A percentile compares a stretch with the other conserved stretches of the same genome.
phyloP scores from a whole-genome alignment of 2,113 vertebrate species.

The Etheostoma cragini region DNA sequence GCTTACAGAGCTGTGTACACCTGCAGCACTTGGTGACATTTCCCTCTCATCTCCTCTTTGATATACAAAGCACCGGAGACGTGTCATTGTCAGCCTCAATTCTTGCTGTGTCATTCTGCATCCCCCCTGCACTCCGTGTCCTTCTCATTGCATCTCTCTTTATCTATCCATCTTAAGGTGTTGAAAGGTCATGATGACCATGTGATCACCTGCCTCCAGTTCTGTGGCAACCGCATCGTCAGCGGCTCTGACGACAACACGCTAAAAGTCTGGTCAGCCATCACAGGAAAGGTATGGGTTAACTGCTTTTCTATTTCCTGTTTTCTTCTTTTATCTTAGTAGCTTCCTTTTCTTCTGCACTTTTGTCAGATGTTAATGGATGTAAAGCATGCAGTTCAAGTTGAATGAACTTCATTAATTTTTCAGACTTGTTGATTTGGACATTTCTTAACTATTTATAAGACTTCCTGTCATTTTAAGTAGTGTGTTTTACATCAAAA shows the following conservation, averaged over 20 bases:
- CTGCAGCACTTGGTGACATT: constrained; percentile 61
- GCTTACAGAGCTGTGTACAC: constrained; percentile 46
- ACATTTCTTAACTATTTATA: not conserved
- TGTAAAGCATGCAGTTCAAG: not conserved
- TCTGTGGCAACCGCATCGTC: constrained; percentile 97
- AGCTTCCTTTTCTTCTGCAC: not conserved
- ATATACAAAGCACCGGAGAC: constrained; percentile 42
- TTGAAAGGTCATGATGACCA: constrained; percentile 99
- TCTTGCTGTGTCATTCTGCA: constrained; percentile 20
- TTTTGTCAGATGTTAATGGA: not conserved
- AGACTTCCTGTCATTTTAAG: not conserved
- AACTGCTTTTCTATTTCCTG: not conserved
- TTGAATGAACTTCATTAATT: not conserved
- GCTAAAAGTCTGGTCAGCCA: constrained; percentile 98
- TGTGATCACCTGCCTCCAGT: constrained; percentile 98
- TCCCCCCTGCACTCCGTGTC: not conserved
- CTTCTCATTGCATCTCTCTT: constrained; percentile 17
- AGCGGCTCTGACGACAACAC: constrained; percentile 99
- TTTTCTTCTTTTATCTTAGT: not conserved
- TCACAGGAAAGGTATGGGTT: constrained; percentile 94
- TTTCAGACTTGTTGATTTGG: constrained; percentile 25
- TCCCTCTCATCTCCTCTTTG: constrained; percentile 48
- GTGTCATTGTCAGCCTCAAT: constrained; percentile 25
- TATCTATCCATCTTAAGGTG: constrained; percentile 85
- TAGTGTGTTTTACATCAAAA: not conserved